Evolutionary conservation across 2,888 invertebrate genomes (phyloP), one percentile per base, ranked within the genome.

Genomic region (Drosophila trichaetosa): DNA sequence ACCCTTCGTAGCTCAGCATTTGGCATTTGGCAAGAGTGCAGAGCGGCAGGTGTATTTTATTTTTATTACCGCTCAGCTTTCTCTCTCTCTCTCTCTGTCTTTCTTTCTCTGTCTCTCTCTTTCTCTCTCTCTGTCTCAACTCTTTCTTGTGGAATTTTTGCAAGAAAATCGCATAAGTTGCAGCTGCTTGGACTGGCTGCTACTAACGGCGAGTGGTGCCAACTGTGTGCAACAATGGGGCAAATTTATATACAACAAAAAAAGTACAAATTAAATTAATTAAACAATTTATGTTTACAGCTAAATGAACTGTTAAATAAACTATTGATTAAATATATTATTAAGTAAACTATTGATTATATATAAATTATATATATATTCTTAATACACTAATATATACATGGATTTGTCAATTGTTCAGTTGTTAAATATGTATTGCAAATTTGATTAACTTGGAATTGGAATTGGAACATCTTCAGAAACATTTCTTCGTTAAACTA

Each of bases 91-190:
- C 1, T 27, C 27, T 27, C 27, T 27, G 4, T 21, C 4, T 21
- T 7, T 7, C 21, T 13, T 7, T 21, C 6, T 1, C 7, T 7
- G 4, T 2, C 1, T 0, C 13, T 7, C 13, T 40, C n/a, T 11
- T 8, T 18, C 18, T 4, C 27, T 6, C 3, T 8, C 8, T 58
- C 69, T 29, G 61, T 54, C 70, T 76, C 62, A 66, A 69, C 69
- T 77, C 77, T 74, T 79, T 77, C 62, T 53, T 56, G 40, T 65
- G 64, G 61, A 54, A 73, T 77, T 83, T 89, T 89, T 73, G 69
- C 82, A 76, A 89, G 79, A 81, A 89, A 73, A 63, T 84, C 84
- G 74, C 88, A 85, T 89, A 89, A 85, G 74, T 84, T 89, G 87
- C 84, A 85, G 89, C 87, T 89, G 84, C 68, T 65, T 72, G 54